Conservation (phyloP, 2,888 invertebrate species). For the Ephialtes manifestator region DNA sequence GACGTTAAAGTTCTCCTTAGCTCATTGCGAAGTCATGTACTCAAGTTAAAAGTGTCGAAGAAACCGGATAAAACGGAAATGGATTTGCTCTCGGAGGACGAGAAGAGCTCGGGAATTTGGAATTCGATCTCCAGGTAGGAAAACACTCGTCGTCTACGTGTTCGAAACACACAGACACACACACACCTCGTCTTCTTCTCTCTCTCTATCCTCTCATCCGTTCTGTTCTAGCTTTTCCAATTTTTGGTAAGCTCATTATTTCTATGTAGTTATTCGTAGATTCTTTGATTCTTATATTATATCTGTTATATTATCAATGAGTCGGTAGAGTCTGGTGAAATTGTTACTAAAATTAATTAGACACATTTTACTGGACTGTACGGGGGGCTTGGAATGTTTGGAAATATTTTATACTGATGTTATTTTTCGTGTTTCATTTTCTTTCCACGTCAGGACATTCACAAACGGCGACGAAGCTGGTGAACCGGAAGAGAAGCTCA, state of each 20-base stretch:
- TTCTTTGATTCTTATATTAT: conserved; percentile 53
- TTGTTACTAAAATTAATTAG: background rate
- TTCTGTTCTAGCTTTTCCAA: conserved; percentile 82
- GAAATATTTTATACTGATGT: conserved; percentile 25
- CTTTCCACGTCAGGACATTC: conserved; percentile 87
- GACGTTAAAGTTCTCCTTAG: conserved; percentile 92
- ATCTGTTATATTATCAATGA: background rate
- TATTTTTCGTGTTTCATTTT: conserved; percentile 84
- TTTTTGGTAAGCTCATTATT: conserved; percentile 83
- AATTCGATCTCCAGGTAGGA: conserved; percentile 95
- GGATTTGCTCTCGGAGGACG: conserved; percentile 93
- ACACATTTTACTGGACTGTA: conserved; percentile 18
- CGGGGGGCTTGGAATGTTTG: background rate
- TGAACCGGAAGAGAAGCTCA: conserved; percentile 92
- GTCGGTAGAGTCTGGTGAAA: background rate
- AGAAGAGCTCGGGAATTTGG: conserved; percentile 93
- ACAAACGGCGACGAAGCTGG: conserved; percentile 86
- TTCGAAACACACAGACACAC: conserved; percentile 11
- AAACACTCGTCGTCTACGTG: conserved; percentile 32
- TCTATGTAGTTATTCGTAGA: conserved; percentile 73
- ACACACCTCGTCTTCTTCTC: conserved; percentile 37
- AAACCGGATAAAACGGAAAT: conserved; percentile 95
- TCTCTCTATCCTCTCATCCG: conserved; percentile 66
- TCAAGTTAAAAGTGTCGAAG: conserved; percentile 96
- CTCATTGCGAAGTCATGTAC: conserved; percentile 95